Base-by-base conservation (phyloP, 2,888 invertebrate genomes). In the Melikaiella ostensackeni region DNA sequence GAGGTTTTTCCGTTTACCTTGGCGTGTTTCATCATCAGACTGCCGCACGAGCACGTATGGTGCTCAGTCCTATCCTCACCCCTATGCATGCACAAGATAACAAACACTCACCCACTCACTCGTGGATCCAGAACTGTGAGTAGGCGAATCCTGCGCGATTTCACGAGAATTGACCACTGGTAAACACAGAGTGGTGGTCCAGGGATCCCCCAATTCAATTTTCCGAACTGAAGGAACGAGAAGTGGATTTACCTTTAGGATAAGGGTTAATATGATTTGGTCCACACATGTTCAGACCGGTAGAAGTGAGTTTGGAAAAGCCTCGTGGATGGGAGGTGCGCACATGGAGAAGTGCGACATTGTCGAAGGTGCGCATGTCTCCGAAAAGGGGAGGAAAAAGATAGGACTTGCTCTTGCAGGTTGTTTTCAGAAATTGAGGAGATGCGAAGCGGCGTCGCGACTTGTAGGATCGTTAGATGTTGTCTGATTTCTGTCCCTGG, bases 1-100 rank as follows among this genome's bases (percentile, higher is more conserved):
- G 42, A 59, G 21, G 24, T 61, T 59, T 61, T 38, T 74, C 74
- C 74, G 33, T 74, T 74, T 74, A 74, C 74, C 74, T 59, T 59
- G 74, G 74, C 35, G 33, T 61, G 59, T 74, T 70, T 59, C 59
- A 74, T 57, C 74, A 50, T 70, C 30, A 70, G 70, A 70, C 30
- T 50, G 50, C n/a, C 21, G 30, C 66, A 66, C 50, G 30, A 70
- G 57, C 70, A 70, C 70, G 70, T 70, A 46, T 30, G 27, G 27
- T 50, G 8, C 42, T 70, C 30, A 70, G 19, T 13, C 42, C 42
- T 46, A 16, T 70, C 8, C 42, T 70, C 50, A 50, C 50, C n/a
- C 50, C 46, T 50, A 24, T 70, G 24, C 16, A 50, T 50, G 50
- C 70, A 70, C 50, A 19, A 70, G 16, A 50, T n/a, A 70, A 16